These are phyloP conservation scores for Stichopus horrens DNA, from an alignment of 53 echinoderm and acorn worm species.

Conservation along the genomic window DNA sequence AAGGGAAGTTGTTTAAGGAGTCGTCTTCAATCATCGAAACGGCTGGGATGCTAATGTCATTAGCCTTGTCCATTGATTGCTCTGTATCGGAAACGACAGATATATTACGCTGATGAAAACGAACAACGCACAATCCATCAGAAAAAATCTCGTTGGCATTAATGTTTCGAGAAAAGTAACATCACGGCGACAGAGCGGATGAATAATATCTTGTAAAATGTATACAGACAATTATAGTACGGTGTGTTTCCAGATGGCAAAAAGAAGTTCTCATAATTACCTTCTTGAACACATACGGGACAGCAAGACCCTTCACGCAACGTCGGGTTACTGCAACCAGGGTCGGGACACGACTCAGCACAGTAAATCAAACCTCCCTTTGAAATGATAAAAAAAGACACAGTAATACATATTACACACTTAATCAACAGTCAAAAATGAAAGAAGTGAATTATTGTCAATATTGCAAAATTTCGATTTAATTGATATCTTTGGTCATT, in stretches of 20 bases:
- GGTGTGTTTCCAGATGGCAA: no score
- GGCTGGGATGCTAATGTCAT: not conserved
- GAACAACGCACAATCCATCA: slow-evolving; percentile 36
- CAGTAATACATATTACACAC: no score
- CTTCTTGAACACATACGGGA: slow-evolving; percentile 67
- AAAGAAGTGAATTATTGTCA: no score
- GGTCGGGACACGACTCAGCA: slow-evolving; percentile 65
- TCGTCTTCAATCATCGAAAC: slow-evolving; percentile 17
- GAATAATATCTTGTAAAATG: no score
- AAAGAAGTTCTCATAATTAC: not conserved
- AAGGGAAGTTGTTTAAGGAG: slow-evolving; percentile 13
- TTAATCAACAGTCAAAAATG: no score
- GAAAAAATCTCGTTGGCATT: no score
- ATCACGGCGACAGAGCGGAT: no score
- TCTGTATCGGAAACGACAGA: not conserved
- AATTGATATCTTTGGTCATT: no score
- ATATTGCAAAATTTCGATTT: no score
- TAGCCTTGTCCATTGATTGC: not conserved
- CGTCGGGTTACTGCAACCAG: slow-evolving; percentile 64
- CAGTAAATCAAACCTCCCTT: slow-evolving; percentile 32
- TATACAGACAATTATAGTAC: no score
- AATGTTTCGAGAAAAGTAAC: no score
- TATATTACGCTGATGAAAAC: no score
- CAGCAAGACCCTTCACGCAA: slow-evolving; percentile 75
- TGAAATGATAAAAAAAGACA: not conserved